Percentiles rank a stretch among this genome's conserved stretches.
phyloP scores from a whole-genome alignment of 2,797 vertebrate species.

The Myiotriccus ornatus region DNA sequence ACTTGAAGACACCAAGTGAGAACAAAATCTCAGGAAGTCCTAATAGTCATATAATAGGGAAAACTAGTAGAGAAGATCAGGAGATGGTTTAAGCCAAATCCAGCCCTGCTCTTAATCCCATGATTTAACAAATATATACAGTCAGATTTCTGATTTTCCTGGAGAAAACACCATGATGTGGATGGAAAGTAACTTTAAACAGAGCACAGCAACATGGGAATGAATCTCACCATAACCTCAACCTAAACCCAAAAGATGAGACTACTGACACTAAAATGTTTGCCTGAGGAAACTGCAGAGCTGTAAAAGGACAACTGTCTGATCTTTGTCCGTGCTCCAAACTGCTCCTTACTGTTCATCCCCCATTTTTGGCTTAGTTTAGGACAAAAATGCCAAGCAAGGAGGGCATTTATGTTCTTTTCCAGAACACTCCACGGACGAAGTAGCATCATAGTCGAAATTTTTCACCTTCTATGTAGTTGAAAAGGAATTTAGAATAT shows the following conservation, averaged over 20 bases:
- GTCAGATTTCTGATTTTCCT: neutral
- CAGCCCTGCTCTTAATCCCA: neutral
- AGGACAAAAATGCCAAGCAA: neutral
- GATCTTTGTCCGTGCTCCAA: neutral
- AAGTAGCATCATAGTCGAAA: neutral
- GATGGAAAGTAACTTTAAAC: neutral
- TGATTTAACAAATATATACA: neutral
- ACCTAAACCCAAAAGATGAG: neutral
- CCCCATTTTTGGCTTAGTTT: neutral
- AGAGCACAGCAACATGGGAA: neutral
- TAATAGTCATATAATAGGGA: neutral
- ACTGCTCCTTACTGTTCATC: neutral
- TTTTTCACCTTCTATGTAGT: neutral
- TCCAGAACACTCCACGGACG: neutral
- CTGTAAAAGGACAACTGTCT: neutral
- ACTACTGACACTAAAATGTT: neutral
- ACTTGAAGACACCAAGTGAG: neutral
- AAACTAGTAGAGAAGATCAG: neutral
- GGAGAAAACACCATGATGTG: neutral
- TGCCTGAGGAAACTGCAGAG: neutral
- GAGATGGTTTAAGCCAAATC: neutral
- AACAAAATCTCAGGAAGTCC: neutral
- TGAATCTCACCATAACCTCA: neutral
- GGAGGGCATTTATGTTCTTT: neutral
- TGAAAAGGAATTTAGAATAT: neutral